Evolutionary conservation across 2,113 vertebrate species (phyloP).

Genomic region (Platysternon megacephalum): DNA sequence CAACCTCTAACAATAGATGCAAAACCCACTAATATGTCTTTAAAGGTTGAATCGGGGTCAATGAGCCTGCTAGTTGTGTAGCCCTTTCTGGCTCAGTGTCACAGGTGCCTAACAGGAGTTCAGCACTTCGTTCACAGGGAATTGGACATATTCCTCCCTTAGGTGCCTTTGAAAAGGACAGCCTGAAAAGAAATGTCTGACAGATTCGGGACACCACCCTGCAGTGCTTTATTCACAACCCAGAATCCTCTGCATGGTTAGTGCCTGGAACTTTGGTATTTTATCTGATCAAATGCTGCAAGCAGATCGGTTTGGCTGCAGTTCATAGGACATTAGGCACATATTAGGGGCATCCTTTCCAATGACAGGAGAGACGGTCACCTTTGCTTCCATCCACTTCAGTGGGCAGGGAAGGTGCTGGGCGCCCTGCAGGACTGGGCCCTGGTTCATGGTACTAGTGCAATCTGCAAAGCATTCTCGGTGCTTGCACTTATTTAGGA

Average conservation of each 20-base stretch:
- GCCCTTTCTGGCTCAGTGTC: no score
- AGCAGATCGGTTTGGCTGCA: neutral
- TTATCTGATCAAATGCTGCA: neutral
- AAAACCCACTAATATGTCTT: no score
- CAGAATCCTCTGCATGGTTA: no score
- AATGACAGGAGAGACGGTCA: neutral
- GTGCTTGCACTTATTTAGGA: neutral
- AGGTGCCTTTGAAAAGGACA: neutral
- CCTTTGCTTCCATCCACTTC: neutral
- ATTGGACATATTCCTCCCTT: no score
- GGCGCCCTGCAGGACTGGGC: neutral
- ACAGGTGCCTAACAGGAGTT: no score
- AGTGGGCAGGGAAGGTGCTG: constrained; percentile 47
- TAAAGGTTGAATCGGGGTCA: no score
- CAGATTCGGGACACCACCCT: neutral
- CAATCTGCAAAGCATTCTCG: constrained; percentile 32
- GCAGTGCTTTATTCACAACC: no score
- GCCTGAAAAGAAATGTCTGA: neutral
- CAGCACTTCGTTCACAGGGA: no score
- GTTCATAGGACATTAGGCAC: constrained; percentile 16
- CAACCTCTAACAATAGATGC: no score
- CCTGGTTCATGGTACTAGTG: neutral
- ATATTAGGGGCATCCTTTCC: neutral
- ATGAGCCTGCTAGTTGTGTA: no score
- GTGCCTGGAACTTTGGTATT: neutral